A percentile compares a stretch with the other conserved stretches of the same genome.
These are phyloP conservation scores for Rousettus leschenaultii DNA, from an alignment of 2,113 vertebrate species.

Conservation along the genomic window DNA sequence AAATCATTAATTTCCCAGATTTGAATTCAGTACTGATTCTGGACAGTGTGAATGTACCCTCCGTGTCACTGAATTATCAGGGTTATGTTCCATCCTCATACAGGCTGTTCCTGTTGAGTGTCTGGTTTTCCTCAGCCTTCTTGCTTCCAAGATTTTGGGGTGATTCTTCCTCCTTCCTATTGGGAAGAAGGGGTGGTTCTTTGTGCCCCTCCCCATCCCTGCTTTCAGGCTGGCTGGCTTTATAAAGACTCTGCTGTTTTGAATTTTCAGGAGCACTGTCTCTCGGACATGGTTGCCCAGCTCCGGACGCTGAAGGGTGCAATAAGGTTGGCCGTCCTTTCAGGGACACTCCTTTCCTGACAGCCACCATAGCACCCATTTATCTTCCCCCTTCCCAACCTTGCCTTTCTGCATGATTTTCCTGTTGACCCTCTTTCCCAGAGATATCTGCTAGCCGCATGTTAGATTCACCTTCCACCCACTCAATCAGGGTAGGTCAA, in stretches of 20 bases:
- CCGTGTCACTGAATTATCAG: neutral
- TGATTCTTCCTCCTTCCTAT: constrained; percentile 64
- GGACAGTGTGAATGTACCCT: constrained; percentile 41
- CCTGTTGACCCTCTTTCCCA: constrained; percentile 53
- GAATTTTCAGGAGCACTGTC: constrained; percentile 79
- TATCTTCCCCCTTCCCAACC: constrained; percentile 57
- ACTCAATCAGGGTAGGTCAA: constrained; percentile 53
- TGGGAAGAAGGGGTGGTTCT: constrained; percentile 63
- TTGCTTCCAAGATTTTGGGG: constrained; percentile 60
- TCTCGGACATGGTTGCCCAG: constrained; percentile 75
- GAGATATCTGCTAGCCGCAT: constrained; percentile 69
- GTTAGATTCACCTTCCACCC: constrained; percentile 61
- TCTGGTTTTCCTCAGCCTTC: constrained; percentile 43
- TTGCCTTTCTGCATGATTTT: constrained; percentile 72
- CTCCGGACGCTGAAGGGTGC: constrained; percentile 74
- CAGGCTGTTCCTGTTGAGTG: constrained; percentile 49
- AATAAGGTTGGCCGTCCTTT: constrained; percentile 78
- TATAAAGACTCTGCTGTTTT: constrained; percentile 78
- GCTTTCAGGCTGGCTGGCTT: constrained; percentile 73
- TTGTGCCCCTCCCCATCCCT: constrained; percentile 52
- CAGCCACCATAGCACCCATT: constrained; percentile 71
- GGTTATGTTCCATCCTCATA: constrained; percentile 24
- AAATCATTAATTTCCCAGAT: constrained; percentile 38
- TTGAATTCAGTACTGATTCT: constrained; percentile 16
- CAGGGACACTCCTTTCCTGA: constrained; percentile 73